phyloP scores from a whole-genome alignment of 2,113 vertebrate species.

The Cyanoderma ruficeps region DNA sequence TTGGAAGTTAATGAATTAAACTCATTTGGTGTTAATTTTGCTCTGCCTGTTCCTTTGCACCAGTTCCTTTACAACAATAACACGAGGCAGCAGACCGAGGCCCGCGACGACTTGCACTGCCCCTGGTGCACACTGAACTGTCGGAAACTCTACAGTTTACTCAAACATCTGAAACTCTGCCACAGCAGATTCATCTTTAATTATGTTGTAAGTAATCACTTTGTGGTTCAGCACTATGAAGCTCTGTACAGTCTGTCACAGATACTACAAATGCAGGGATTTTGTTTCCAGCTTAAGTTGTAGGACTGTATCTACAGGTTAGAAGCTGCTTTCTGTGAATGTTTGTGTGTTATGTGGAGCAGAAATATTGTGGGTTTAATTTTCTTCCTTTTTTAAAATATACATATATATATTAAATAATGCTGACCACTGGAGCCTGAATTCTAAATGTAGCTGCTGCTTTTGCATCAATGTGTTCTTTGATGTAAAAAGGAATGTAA shows the following conservation, averaged over 20 bases:
- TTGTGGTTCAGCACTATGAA: neutral
- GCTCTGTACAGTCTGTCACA: neutral
- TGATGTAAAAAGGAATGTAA: neutral
- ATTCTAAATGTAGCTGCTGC: neutral
- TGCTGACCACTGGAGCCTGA: neutral
- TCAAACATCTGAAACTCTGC: slow-evolving; percentile 97
- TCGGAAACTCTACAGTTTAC: slow-evolving; percentile 95
- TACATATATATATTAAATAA: neutral
- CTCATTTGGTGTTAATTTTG: neutral
- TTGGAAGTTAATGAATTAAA: neutral
- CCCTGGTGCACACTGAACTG: slow-evolving; percentile 98
- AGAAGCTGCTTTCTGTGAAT: neutral
- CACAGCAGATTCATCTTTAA: slow-evolving; percentile 98
- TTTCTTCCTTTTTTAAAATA: neutral
- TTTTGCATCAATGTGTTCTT: neutral
- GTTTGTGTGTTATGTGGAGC: neutral
- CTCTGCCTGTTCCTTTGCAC: neutral
- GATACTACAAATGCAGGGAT: fast-evolving
- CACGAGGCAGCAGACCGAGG: slow-evolving; percentile 96
- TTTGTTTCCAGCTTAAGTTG: neutral
- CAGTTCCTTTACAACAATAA: slow-evolving; percentile 98
- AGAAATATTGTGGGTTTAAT: neutral
- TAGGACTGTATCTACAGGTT: neutral
- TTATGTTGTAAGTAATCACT: slow-evolving; percentile 87
- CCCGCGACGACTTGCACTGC: slow-evolving; percentile 94